Conservation (phyloP, 92 coral and sea anemone genomes). For the Phymanthus crucifer region DNA sequence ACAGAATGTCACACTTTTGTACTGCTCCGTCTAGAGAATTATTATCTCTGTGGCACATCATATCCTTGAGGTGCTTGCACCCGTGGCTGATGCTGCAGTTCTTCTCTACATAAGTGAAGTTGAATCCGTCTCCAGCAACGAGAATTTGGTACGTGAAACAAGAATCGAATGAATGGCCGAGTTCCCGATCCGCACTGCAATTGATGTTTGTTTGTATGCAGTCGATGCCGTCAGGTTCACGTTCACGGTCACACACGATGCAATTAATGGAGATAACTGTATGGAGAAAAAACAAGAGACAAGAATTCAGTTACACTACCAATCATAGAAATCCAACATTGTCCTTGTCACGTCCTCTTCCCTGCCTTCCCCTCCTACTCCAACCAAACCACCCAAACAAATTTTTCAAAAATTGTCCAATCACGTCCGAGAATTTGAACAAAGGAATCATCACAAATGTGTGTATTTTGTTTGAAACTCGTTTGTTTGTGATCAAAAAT, state of each 20-base stretch:
- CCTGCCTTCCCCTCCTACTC: too few relatives aligned
- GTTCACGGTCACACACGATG: constrained; percentile 19
- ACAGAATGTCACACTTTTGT: constrained; percentile 20
- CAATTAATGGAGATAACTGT: constrained; percentile 30
- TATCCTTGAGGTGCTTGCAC: constrained; percentile 2
- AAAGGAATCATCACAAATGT: too few relatives aligned
- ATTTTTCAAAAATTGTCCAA: too few relatives aligned
- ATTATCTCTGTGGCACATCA: constrained; percentile 9
- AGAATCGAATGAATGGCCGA: constrained; percentile 34
- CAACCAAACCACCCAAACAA: too few relatives aligned
- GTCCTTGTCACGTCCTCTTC: too few relatives aligned
- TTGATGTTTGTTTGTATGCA: constrained; percentile 23
- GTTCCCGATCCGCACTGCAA: constrained; percentile 23
- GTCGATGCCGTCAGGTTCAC: neutral
- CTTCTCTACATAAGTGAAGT: constrained; percentile 15
- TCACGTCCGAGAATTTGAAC: too few relatives aligned
- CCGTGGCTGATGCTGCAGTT: constrained; percentile 32
- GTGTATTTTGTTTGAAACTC: too few relatives aligned
- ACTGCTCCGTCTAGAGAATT: neutral
- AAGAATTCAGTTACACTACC: too few relatives aligned
- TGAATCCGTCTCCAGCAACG: neutral
- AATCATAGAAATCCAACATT: too few relatives aligned
- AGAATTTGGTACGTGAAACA: constrained; percentile 31
- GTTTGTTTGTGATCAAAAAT: too few relatives aligned
- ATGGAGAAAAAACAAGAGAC: neutral